Percentiles rank a stretch among this genome's conserved stretches.
Evolutionary conservation across 2,797 vertebrate species (phyloP).

Genomic region (Paguma larvata): DNA sequence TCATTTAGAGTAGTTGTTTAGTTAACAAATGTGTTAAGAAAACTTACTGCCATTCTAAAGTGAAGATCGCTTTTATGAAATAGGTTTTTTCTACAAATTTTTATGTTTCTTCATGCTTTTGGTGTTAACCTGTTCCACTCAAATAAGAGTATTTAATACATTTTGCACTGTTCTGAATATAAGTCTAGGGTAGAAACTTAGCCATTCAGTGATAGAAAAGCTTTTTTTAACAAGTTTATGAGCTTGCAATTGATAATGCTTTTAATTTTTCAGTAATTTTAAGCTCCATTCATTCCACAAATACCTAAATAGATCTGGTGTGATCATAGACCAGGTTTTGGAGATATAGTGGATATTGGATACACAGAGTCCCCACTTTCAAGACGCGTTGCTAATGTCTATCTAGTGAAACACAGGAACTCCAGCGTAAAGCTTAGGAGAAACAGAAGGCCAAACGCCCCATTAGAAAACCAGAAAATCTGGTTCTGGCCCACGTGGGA

Average conservation of each 20-base stretch:
- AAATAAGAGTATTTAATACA: background rate
- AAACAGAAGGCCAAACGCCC: slow-evolving; percentile 66
- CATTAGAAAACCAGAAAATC: slow-evolving; percentile 82
- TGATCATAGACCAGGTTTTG: background rate
- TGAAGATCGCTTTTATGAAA: slow-evolving; percentile 9
- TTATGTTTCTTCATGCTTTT: background rate
- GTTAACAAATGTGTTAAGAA: background rate
- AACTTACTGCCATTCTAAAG: background rate
- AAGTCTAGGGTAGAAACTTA: slow-evolving; percentile 19
- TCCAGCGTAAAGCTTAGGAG: slow-evolving; percentile 34
- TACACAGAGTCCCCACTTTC: background rate
- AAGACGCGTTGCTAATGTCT: slow-evolving; percentile 46
- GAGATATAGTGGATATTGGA: background rate
- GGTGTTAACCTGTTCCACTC: background rate
- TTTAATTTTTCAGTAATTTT: slow-evolving; percentile 14
- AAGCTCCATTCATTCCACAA: background rate
- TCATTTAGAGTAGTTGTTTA: background rate
- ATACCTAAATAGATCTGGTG: slow-evolving; percentile 2
- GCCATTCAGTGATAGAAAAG: background rate
- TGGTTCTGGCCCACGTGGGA: slow-evolving; percentile 77
- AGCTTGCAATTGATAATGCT: background rate
- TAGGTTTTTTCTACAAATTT: background rate
- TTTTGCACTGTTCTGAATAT: slow-evolving; percentile 33
- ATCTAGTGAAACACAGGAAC: background rate
- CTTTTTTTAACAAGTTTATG: slow-evolving; percentile 28